A percentile compares a stretch with the other conserved stretches of the same genome.
These are phyloP conservation scores for Prunella fulvescens DNA, from an alignment of 2,113 vertebrate species.

Conservation along the genomic window DNA sequence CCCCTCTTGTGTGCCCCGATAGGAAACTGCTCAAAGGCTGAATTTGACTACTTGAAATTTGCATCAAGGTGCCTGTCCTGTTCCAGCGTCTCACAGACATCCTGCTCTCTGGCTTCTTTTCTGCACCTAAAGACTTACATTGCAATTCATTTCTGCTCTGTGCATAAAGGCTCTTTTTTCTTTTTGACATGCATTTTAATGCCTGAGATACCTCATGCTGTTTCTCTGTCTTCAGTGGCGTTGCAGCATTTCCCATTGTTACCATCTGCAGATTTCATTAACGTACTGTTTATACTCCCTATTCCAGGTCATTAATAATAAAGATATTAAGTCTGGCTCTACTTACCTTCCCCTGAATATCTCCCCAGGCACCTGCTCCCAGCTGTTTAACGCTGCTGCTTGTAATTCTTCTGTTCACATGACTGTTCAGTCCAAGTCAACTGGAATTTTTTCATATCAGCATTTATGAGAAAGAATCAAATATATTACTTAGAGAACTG, in stretches of 20 bases:
- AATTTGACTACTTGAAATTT: background rate
- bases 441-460: background rate
- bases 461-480: background rate
- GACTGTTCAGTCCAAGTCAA: background rate
- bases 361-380: conserved; percentile 40
- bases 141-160: background rate
- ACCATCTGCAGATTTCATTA: conserved; percentile 58
- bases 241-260: conserved; percentile 6
- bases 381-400: background rate
- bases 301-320: conserved; percentile 42
- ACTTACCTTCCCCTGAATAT: background rate
- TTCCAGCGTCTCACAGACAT: background rate
- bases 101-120: background rate
- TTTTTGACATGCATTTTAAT: background rate
- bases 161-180: background rate
- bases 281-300: background rate
- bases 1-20: background rate
- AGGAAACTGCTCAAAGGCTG: background rate
- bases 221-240: background rate
- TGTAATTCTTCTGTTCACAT: background rate
- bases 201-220: background rate
- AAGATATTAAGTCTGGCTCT: conserved; percentile 25
- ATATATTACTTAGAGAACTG: background rate
- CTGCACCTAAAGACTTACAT: background rate
- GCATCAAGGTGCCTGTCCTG: background rate